These are phyloP conservation scores for Tigriopus japonicus DNA, from an alignment of 1,140 invertebrate species.

Conservation along the genomic window DNA sequence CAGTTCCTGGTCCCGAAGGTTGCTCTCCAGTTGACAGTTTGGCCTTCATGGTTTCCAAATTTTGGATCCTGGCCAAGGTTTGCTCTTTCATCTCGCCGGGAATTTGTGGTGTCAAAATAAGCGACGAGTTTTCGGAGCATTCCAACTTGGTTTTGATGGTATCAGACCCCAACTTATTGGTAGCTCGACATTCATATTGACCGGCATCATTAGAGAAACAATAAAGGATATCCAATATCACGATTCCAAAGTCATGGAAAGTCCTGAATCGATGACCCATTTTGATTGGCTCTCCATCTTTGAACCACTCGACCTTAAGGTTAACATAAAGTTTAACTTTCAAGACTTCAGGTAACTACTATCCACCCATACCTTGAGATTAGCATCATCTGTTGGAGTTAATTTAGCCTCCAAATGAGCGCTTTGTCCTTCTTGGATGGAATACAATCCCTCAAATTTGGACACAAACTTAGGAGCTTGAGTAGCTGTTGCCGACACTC, in stretches of 20 bases:
- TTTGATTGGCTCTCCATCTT: conserved; percentile 74
- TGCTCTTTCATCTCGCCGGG: conserved; percentile 67
- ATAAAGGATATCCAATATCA: conserved; percentile 86
- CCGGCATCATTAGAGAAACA: conserved; percentile 94
- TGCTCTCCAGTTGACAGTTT: conserved; percentile 47
- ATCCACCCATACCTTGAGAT: conserved; percentile 37
- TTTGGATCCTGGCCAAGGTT: conserved; percentile 74
- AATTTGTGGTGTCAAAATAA: conserved; percentile 85
- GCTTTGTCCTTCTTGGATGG: conserved; percentile 58
- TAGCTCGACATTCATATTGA: conserved; percentile 72
- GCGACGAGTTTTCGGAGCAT: conserved; percentile 69
- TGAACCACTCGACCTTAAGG: conserved; percentile 73
- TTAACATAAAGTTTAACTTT: too few species aligned
- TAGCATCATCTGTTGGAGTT: conserved; percentile 74
- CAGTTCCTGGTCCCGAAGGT: conserved; percentile 37
- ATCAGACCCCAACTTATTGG: conserved; percentile 76
- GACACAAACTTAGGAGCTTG: conserved; percentile 10
- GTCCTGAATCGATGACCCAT: conserved; percentile 83
- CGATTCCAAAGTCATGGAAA: conserved; percentile 90
- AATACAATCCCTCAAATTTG: not conserved
- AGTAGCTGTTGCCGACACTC: conserved; percentile 29
- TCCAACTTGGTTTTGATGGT: conserved; percentile 61
- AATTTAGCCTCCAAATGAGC: conserved; percentile 78
- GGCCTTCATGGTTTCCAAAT: conserved; percentile 55
- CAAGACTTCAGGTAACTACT: too few species aligned